Evolutionary conservation across 2,888 invertebrate genomes (phyloP).

Genomic region (Notodonta ziczac): DNA sequence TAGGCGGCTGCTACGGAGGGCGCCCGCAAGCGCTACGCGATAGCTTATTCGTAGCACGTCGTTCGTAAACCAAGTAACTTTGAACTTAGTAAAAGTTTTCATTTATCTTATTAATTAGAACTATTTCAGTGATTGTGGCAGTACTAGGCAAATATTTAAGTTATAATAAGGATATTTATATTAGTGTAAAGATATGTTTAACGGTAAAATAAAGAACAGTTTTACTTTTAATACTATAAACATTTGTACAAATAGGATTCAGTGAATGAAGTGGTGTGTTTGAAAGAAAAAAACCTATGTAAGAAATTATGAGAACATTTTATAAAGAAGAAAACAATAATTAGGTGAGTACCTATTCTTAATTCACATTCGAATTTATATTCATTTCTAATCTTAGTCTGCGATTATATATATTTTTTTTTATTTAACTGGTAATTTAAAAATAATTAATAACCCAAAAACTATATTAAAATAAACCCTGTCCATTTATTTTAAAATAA

Average conservation of each 20-base stretch:
- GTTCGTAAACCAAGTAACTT: conserved; percentile 24
- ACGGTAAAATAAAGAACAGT: background rate
- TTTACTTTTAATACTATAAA: conserved; percentile 8
- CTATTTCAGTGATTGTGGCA: conserved; percentile 26
- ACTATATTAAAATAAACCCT: too few relatives aligned
- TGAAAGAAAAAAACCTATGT: conserved; percentile 1
- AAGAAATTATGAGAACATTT: conserved; percentile 18
- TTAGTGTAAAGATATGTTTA: conserved; percentile 8
- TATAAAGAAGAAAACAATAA: conserved; percentile 14
- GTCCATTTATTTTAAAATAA: too few relatives aligned
- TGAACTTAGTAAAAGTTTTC: conserved; percentile 18
- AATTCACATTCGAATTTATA: too few relatives aligned
- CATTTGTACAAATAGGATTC: conserved; percentile 11
- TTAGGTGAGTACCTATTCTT: conserved; percentile 31
- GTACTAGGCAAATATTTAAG: background rate
- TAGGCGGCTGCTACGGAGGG: conserved; percentile 58
- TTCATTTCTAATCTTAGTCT: background rate
- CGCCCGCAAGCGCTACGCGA: conserved; percentile 57
- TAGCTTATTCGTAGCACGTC: conserved; percentile 34
- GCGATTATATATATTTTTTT: background rate
- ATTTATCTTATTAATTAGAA: too few relatives aligned
- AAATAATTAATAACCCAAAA: too few relatives aligned
- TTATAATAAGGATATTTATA: background rate
- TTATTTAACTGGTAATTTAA: too few relatives aligned
- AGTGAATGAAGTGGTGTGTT: conserved; percentile 19